phyloP scores from a whole-genome alignment of 2,113 vertebrate genomes.

The Bubo blakistoni region DNA sequence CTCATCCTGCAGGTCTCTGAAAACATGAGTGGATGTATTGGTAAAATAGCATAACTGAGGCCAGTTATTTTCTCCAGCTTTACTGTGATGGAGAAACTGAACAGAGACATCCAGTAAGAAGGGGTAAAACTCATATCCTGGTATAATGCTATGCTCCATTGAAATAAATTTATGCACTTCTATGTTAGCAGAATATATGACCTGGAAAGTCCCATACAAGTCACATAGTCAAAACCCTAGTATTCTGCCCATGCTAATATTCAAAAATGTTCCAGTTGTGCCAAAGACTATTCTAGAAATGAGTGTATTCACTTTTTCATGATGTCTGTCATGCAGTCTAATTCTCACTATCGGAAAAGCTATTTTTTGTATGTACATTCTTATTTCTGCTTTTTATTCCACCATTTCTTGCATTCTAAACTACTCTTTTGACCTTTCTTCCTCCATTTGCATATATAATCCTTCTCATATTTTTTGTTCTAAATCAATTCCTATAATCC shows the following conservation, averaged over 20 bases:
- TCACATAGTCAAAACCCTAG: not conserved
- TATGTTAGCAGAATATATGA: not conserved
- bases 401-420: not conserved
- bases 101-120: not conserved
- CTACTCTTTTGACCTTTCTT: not conserved
- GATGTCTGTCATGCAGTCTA: not conserved
- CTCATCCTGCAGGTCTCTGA: not conserved
- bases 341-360: not conserved
- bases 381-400: conserved; percentile 5
- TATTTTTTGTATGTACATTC: not conserved
- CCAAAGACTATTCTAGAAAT: not conserved
- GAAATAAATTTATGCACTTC: not conserved
- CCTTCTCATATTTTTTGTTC: conserved; percentile 23
- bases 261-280: not conserved
- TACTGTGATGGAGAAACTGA: not conserved
- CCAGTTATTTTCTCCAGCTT: not conserved
- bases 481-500: conserved; percentile 48
- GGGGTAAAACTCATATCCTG: not conserved
- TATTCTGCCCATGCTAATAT: not conserved
- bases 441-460: conserved; percentile 44
- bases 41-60: not conserved
- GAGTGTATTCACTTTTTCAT: not conserved
- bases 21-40: not conserved
- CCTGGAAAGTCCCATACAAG: not conserved
- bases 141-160: not conserved